Percentiles rank a stretch among this genome's conserved stretches.
Conservation (phyloP, 2,888 invertebrate species). For the Hedychridium roseum region DNA sequence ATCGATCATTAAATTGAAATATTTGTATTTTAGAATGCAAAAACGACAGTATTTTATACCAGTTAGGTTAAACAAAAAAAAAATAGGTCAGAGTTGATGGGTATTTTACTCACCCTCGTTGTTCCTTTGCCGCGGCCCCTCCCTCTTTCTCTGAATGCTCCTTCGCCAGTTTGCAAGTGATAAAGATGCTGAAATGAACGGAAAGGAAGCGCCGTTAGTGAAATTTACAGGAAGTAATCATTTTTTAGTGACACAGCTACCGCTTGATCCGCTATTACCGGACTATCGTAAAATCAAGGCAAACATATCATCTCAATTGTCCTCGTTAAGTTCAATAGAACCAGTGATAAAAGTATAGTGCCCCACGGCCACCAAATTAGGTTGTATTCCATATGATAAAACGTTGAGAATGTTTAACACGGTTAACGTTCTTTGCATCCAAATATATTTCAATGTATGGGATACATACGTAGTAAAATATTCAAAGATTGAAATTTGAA, state of each 20-base stretch:
- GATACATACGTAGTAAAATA: too few relatives aligned
- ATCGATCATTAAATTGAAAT: too few relatives aligned
- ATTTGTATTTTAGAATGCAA: too few relatives aligned
- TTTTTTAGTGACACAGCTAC: too few relatives aligned
- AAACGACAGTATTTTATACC: too few relatives aligned
- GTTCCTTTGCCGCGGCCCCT: slow-evolving; percentile 62
- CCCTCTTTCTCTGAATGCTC: slow-evolving; percentile 59
- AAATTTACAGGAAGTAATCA: slow-evolving; percentile 6
- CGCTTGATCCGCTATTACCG: too few relatives aligned
- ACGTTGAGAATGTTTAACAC: too few relatives aligned
- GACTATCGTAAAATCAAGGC: slow-evolving; percentile 54
- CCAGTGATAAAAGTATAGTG: slow-evolving; percentile 51
- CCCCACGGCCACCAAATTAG: slow-evolving; percentile 38
- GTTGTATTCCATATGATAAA: slow-evolving; percentile 29
- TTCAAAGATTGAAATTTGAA: too few relatives aligned
- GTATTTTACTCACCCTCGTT: slow-evolving; percentile 58
- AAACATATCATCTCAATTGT: slow-evolving; percentile 55
- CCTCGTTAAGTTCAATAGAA: slow-evolving; percentile 58
- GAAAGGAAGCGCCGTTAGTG: slow-evolving; percentile 14
- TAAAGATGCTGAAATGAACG: slow-evolving; percentile 59
- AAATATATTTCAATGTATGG: too few relatives aligned
- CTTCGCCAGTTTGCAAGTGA: slow-evolving; percentile 61
- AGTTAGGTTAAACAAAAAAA: slow-evolving; percentile 13
- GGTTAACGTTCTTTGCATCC: too few relatives aligned
- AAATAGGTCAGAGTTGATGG: too few relatives aligned